Evolutionary conservation across 2,888 invertebrate genomes (phyloP).

Genomic region (Cynaeus angustus): DNA sequence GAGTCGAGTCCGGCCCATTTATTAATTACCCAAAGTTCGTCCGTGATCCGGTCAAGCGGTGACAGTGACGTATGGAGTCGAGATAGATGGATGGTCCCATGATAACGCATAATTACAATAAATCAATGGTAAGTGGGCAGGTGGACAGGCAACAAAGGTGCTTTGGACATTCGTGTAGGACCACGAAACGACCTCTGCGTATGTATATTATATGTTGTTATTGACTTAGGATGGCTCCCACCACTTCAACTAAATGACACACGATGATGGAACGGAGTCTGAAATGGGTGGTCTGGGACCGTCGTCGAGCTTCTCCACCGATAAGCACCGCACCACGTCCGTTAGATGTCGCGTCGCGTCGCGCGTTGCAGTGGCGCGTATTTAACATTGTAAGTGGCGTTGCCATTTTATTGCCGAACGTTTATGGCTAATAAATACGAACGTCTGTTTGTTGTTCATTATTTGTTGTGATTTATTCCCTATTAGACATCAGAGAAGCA

Average conservation of each 20-base stretch:
- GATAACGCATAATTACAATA: slow-evolving; percentile 63
- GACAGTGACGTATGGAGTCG: slow-evolving; percentile 52
- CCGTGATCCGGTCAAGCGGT: slow-evolving; percentile 50
- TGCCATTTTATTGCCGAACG: slow-evolving; percentile 62
- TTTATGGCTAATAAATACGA: slow-evolving; percentile 65
- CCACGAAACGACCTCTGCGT: slow-evolving; percentile 47
- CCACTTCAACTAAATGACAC: slow-evolving; percentile 44
- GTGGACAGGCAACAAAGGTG: slow-evolving; percentile 56
- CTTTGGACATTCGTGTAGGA: slow-evolving; percentile 48
- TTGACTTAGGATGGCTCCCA: slow-evolving; percentile 51
- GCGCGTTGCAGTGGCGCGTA: slow-evolving; percentile 31
- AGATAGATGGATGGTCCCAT: slow-evolving; percentile 62
- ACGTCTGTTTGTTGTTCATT: slow-evolving; percentile 64
- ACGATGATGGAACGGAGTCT: slow-evolving; percentile 41
- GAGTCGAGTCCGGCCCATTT: slow-evolving; percentile 40
- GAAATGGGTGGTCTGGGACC: slow-evolving; percentile 50
- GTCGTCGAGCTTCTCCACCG: neutral
- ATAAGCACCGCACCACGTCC: neutral
- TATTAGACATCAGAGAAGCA: slow-evolving; percentile 53
- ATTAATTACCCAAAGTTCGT: slow-evolving; percentile 50
- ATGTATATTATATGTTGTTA: slow-evolving; percentile 46
- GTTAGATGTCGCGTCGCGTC: slow-evolving; percentile 30
- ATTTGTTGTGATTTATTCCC: slow-evolving; percentile 63
- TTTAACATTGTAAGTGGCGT: slow-evolving; percentile 48
- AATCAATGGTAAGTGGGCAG: slow-evolving; percentile 62